Evolutionary conservation across 2,888 invertebrate genomes (phyloP).

Genomic region (Chloromyia formosa): DNA sequence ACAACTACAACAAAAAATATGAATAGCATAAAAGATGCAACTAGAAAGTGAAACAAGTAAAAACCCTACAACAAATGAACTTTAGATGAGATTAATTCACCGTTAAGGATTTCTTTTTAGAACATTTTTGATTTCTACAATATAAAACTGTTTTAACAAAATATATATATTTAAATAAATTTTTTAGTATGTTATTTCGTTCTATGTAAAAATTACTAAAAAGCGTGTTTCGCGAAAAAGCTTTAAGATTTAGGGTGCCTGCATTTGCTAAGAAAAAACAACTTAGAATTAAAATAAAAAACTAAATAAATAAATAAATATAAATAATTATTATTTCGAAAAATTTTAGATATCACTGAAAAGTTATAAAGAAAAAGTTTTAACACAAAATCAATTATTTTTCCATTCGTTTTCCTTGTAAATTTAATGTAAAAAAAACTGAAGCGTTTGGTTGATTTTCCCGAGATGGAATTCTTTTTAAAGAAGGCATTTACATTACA

Average conservation of each 20-base stretch:
- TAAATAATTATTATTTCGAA: constrained; percentile 21
- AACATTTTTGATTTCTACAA: constrained; percentile 17
- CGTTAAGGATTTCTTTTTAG: background rate
- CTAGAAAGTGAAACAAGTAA: background rate
- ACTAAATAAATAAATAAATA: constrained; percentile 23
- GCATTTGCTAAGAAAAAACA: constrained; percentile 62
- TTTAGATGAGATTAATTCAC: background rate
- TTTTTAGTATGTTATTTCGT: constrained; percentile 48
- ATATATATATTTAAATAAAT: constrained; percentile 1
- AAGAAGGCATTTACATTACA: no score
- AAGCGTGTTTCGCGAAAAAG: constrained; percentile 64
- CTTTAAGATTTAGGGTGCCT: constrained; percentile 65
- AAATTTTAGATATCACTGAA: constrained; percentile 19
- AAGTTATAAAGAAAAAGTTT: background rate
- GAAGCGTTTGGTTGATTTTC: no score
- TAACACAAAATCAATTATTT: no score
- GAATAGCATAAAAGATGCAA: background rate
- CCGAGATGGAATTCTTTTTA: no score
- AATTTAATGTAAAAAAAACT: background rate
- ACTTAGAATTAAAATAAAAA: constrained; percentile 33
- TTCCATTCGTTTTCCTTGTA: background rate
- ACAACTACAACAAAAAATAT: no score
- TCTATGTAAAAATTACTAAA: constrained; percentile 58
- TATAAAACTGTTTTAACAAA: constrained; percentile 16
- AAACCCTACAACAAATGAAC: constrained; percentile 15